Base-by-base conservation (phyloP, 30 jellyfish, hydroid and myxozoan genomes). In the Mastigias papua region DNA sequence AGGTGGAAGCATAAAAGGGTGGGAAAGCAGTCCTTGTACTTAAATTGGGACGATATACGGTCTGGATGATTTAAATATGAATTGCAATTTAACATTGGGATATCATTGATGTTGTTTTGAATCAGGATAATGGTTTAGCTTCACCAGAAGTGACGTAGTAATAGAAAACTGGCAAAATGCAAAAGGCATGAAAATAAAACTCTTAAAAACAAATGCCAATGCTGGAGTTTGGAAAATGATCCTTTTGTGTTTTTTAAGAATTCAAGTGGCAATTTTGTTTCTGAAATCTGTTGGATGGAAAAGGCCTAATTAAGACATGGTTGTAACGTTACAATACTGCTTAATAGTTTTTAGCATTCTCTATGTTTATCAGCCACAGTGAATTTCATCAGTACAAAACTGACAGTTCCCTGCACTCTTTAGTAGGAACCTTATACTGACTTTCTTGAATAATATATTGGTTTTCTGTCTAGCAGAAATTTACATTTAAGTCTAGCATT, bases 81-180 rank as follows among this genome's bases (percentile, higher is more conserved):
- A n/a, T n/a, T n/a, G n/a, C n/a, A n/a, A n/a, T n/a, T n/a, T n/a
- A n/a, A n/a, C n/a, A n/a, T n/a, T n/a, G n/a, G n/a, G n/a, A n/a
- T n/a, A n/a, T n/a, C n/a, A n/a, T n/a, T n/a, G 73, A 26, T 20
- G 73, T 61, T 61, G 73, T 61, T 61, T 61, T 61, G 73, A 61
- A 8, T 20, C 21, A 20, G 73, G 33, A 26, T 61, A 61, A 61
- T 26, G 21, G 10, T 49, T 20, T 6, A 61, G 21, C 73, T 26
- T 61, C 73, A 61, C 32, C 10, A 61, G 21, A 61, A 61, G 10
- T 8, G 5, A 61, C 21, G 21, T 19, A 61, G 10, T 61, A 61
- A 20, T 26, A 26, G 73, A 61, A 61, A 61, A 61, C n/a, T 6
- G 29, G 73, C 10, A n/a, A 61, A 61, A 61, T 61, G 9, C 21